Conservation (phyloP, 1,140 invertebrate genomes). For the Cydia fagiglandana region DNA sequence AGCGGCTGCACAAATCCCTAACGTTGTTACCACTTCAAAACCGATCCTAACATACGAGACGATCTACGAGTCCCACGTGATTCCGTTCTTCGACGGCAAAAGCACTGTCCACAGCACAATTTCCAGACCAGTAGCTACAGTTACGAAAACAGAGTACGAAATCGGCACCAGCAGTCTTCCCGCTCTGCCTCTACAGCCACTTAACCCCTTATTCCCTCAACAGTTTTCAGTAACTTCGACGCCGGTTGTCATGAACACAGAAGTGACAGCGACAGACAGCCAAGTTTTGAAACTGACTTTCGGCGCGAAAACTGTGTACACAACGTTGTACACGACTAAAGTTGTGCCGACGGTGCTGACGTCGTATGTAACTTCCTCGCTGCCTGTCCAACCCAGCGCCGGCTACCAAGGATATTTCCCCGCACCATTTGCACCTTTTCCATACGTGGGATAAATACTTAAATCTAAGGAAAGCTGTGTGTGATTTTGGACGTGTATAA, state of each 20-base stretch:
- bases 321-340: constrained; percentile 90
- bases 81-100: constrained; percentile 87
- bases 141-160: constrained; percentile 88
- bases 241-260: constrained; percentile 88
- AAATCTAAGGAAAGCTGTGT: constrained; percentile 35
- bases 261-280: constrained; percentile 89
- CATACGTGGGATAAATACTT: constrained; percentile 84
- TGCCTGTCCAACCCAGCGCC: constrained; percentile 85
- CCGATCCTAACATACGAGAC: constrained; percentile 88
- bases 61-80: constrained; percentile 88
- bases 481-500: constrained; percentile 40
- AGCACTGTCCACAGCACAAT: constrained; percentile 88
- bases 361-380: constrained; percentile 88
- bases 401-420: constrained; percentile 86
- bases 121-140: constrained; percentile 86
- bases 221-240: constrained; percentile 90
- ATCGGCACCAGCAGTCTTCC: constrained; percentile 85
- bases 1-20: constrained; percentile 81
- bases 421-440: constrained; percentile 86
- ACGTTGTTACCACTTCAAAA: constrained; percentile 87
- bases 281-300: constrained; percentile 92
- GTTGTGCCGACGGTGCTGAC: constrained; percentile 91
- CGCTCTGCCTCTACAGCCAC: constrained; percentile 76
- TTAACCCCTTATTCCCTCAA: constrained; percentile 78
- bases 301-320: constrained; percentile 92